Evolutionary conservation across 2,113 vertebrate species (phyloP), one percentile per base, ranked within the genome.

Genomic region (Neolamprologus brichardi): DNA sequence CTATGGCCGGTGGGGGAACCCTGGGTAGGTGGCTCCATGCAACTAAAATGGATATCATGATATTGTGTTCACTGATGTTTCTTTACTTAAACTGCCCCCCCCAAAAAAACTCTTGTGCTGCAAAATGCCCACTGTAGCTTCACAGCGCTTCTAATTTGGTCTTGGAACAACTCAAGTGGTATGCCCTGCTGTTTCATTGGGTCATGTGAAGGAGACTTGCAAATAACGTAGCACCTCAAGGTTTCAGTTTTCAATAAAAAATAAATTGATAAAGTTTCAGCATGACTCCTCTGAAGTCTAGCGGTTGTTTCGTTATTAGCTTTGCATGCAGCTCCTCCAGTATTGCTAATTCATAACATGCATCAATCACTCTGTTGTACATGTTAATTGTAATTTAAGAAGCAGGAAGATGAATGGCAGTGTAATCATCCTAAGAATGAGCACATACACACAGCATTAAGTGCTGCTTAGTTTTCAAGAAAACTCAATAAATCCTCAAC

Each of bases 1-100:
- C 94, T 30, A 93, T 96, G 96, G 96, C 96, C 70, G 93, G 95
- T 3, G 95, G 95, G 44, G 96, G 95, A 84, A 96, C 95, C 44
- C 62, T 95, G 30, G 95, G 94, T 96, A 85, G 3, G 84, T 84
- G 12, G 6, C 18, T 11, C 25, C 39, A 34, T 49, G 13, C 14
- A 46, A 28, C 70, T 46, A 11, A 75, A 46, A 75, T 28, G 70
- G 39, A 46, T 44, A 72, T 62, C 30, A 62, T 28, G 0, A 46
- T 72, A 15, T 17, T 1, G 20, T 72, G 20, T 44, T 44, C 20
- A 25, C 14, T 72, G 39, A 72, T 23, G 8, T 44, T 81, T 23
- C 28, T 60, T 60, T 60, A 60, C 28, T 32, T 18, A 60, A 60
- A 32, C 56, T 60, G 28, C 25, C 56, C 25, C 7, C 23, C 56